A percentile compares a stretch with the other conserved stretches of the same genome.
These are phyloP conservation scores for Aspiorhynchus laticeps DNA, from an alignment of 2,113 vertebrate genomes.

Conservation along the genomic window DNA sequence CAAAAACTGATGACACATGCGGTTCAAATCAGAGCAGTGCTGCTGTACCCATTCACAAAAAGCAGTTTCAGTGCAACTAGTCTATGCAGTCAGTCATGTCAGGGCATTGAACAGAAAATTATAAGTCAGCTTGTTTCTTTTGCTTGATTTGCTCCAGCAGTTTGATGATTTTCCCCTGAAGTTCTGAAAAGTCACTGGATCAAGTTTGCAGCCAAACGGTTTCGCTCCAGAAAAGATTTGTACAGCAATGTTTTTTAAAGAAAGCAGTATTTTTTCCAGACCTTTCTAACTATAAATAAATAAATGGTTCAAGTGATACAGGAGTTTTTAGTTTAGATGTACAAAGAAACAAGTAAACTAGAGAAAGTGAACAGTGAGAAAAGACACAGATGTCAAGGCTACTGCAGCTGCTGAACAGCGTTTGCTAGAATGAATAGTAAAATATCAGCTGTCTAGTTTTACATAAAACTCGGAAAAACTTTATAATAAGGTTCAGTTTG, in stretches of 20 bases:
- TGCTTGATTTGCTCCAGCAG: background rate
- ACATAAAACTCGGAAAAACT: background rate
- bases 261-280: conserved; percentile 55
- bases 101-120: background rate
- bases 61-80: conserved; percentile 19
- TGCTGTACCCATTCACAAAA: conserved; percentile 20
- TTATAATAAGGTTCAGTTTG: background rate
- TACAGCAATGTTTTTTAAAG: conserved; percentile 61
- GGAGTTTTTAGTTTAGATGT: conserved; percentile 7
- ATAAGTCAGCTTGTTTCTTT: background rate
- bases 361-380: background rate
- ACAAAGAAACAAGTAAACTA: conserved; percentile 16
- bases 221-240: conserved; percentile 27
- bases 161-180: background rate
- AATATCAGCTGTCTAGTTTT: background rate
- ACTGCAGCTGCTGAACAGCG: background rate
- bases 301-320: conserved; percentile 43
- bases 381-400: background rate
- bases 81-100: background rate
- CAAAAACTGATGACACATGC: background rate
- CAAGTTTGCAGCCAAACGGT: background rate
- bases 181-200: background rate
- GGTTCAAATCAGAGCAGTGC: background rate
- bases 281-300: conserved; percentile 56
- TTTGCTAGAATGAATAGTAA: background rate